Conservation (phyloP, 2,888 invertebrate genomes). For the Capitulum mitella region DNA sequence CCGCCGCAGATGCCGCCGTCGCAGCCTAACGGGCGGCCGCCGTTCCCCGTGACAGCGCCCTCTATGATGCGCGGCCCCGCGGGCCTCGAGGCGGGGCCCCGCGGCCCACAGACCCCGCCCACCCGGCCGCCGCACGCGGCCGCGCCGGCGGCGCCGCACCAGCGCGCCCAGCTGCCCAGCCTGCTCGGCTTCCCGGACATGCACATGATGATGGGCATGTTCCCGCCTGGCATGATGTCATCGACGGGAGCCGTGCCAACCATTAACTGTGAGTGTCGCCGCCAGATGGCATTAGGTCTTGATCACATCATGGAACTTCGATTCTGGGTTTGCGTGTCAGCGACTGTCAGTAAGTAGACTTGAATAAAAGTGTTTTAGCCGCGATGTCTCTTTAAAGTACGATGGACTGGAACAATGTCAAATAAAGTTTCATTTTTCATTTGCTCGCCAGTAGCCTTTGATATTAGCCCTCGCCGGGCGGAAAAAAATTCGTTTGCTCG, state of each 20-base stretch:
- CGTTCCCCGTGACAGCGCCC: not conserved
- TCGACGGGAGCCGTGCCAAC: not conserved
- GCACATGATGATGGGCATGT: slow-evolving; percentile 8
- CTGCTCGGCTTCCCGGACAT: slow-evolving; percentile 3
- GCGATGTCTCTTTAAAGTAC: too few relatives aligned
- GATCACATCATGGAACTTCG: too few relatives aligned
- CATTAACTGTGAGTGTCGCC: not conserved
- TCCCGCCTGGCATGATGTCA: not conserved
- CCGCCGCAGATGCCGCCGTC: not conserved
- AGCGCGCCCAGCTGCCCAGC: not conserved
- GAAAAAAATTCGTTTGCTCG: too few relatives aligned
- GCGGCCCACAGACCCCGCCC: not conserved
- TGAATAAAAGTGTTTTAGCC: too few relatives aligned
- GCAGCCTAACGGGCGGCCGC: not conserved
- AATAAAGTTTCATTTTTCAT: too few relatives aligned
- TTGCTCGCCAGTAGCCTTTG: too few relatives aligned
- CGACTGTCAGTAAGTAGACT: too few relatives aligned
- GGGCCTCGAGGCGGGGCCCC: not conserved
- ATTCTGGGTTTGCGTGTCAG: too few relatives aligned
- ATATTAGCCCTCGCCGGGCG: too few relatives aligned
- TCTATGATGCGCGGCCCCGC: not conserved
- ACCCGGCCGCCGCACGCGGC: not conserved
- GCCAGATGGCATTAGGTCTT: not conserved
- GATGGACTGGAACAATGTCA: too few relatives aligned
- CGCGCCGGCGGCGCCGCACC: not conserved